Evolutionary conservation across 2,113 vertebrate genomes (phyloP), one percentile per base, ranked within the genome.

Genomic region (Brachyhypopomus occidentalis): DNA sequence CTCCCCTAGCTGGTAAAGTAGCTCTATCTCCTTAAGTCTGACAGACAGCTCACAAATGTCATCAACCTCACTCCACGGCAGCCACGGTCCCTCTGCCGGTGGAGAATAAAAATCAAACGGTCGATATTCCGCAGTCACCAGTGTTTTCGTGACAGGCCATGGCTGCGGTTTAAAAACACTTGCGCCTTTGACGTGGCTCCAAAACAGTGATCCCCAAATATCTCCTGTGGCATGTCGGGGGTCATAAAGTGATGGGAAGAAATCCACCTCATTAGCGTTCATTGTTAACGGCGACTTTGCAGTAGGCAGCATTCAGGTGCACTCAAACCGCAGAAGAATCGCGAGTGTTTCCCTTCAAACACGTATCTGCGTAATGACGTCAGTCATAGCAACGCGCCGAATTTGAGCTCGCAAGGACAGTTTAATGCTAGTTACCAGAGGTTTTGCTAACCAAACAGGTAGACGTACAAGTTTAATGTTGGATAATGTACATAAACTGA

Each of bases 81-180:
- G 60, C 12, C 52, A 7, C 7, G 72, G 45, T 20, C 58, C 72
- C 55, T 55, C 85, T 17, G 36, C 19, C 19, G 74, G 88, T 2
- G 86, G 92, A 84, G 90, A 90, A 84, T 92, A 94, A 85, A 93
- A 91, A 30, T 91, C 84, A 75, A 94, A 85, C 30, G 93, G 94
- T 72, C 93, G 92, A 22, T 94, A 94, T 12, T 87, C 77, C 34
- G 91, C 84, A 76, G 88, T 69, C 25, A 90, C 90, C 62, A 94
- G 83, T 6, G 75, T 88, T 0, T 87, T 34, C 22, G 59, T 77
- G 52, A 62, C 81, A 0, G 92, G 92, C 92, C 92, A 93, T 22
- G 89, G 88, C 2, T 80, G 79, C 20, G 78, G 81, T 78, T 82
- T 84, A 14, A 78, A 76, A 9, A 72, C 12, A 22, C 25, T 11